These are phyloP conservation scores for Meleagris gallopavo DNA, from an alignment of 2,113 vertebrate genomes.

Conservation along the genomic window DNA sequence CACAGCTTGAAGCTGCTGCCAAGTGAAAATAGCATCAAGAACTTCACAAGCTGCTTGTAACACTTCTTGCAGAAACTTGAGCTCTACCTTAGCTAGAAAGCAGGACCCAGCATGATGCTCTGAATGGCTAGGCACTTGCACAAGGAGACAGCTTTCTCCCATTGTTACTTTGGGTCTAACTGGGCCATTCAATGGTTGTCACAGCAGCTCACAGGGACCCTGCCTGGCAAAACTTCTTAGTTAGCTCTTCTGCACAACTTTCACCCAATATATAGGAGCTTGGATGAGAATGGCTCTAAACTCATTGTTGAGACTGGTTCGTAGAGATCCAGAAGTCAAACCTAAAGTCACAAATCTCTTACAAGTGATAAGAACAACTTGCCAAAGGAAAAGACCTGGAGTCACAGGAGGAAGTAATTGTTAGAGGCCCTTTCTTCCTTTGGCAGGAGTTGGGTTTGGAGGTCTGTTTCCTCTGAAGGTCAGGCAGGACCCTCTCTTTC, in stretches of 20 bases:
- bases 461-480: background rate
- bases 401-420: background rate
- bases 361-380: background rate
- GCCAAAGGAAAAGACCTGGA: background rate
- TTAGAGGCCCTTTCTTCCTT: background rate
- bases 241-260: background rate
- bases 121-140: background rate
- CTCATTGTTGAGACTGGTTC: background rate
- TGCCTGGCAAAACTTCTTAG: background rate
- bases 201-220: background rate
- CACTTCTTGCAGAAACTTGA: background rate
- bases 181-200: background rate
- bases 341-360: background rate
- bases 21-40: background rate
- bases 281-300: background rate
- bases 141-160: background rate
- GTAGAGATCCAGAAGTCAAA: background rate
- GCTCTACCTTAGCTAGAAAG: background rate
- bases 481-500: background rate
- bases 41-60: background rate
- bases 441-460: background rate
- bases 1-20: background rate
- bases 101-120: background rate
- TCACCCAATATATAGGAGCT: background rate
- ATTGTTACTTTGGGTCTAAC: background rate